Base-by-base conservation (phyloP, 2,113 vertebrate genomes). In the Helogale parvula region DNA sequence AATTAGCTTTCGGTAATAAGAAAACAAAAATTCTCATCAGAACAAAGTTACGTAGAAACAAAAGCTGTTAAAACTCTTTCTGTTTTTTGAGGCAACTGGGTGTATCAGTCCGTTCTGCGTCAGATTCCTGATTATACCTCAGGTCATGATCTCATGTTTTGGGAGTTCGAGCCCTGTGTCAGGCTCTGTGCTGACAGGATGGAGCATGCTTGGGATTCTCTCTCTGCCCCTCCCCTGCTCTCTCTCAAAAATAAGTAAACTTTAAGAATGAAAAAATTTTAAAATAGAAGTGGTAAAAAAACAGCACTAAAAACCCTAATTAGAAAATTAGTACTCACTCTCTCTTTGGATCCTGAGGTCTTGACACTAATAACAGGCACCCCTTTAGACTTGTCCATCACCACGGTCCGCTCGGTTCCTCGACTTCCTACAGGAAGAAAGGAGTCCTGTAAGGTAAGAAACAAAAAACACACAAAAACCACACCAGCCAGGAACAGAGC, bases 361-460 rank as follows among this genome's bases (percentile, higher is more conserved):
- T 99, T 99, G 66, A 99, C 99, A 21, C 99, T 99, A 96, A 99
- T 99, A 65, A 99, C 99, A 25, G 99, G 99, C 66, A 99, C 99
- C 65, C 99, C 99, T 98, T 99, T 99, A 41, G 99, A 99, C 98
- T 99, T 99, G 97, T 99, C 99, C 99, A 99, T 99, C 1, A 99
- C 99, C 9, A 99, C 99, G 1, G 99, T 99, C 95, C 99, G 99
- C 97, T 99, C 99, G 27, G 99, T 99, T 96, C 98, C 99, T 68
- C 99, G 99, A 97, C 99, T 98, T 96, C 99, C 99, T 99, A 68
- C 7, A 97, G 38, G 45, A 65, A 65, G 72, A 85, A 86, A 77
- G 0, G 2, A 84, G 60, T 82, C 31, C 6, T 41, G 10, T 14
- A 57, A 0, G 8, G 25, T 8, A 13, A 31, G n/a, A 82, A 84